These are phyloP conservation scores for Habrosyne pyritoides DNA, from an alignment of 2,888 invertebrate genomes.

Conservation along the genomic window DNA sequence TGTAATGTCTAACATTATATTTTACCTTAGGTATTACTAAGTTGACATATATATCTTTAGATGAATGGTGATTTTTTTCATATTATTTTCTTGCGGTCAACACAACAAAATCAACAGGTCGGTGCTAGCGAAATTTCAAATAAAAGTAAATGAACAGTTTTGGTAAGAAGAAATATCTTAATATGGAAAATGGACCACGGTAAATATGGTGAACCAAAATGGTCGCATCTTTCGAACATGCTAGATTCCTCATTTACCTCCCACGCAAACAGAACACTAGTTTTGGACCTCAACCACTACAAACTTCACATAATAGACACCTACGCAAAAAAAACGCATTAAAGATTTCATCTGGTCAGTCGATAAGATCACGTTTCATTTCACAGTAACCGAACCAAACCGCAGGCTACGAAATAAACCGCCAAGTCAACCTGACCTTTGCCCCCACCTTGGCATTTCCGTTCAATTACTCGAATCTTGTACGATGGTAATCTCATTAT, in stretches of 20 bases:
- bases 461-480: slow-evolving; percentile 39
- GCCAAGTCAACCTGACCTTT: slow-evolving; percentile 36
- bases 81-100: too few species aligned
- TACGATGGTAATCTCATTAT: slow-evolving; percentile 41
- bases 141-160: too few species aligned
- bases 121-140: too few species aligned
- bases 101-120: too few species aligned
- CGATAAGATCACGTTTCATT: slow-evolving; percentile 17
- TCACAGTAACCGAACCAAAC: slow-evolving; percentile 19
- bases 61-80: too few species aligned
- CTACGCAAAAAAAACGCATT: background rate
- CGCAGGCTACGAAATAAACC: slow-evolving; percentile 24
- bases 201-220: background rate
- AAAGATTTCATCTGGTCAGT: slow-evolving; percentile 6
- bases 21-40: too few species aligned
- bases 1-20: too few species aligned
- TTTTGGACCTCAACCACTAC: background rate
- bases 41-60: too few species aligned
- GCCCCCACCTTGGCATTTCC: slow-evolving; percentile 42
- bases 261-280: background rate
- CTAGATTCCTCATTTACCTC: background rate
- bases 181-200: too few species aligned
- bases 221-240: background rate
- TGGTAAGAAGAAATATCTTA: too few species aligned
- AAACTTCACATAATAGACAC: background rate